A percentile compares a stretch with the other conserved stretches of the same genome.
Evolutionary conservation across 2,888 invertebrate genomes (phyloP).

Genomic region (Ctena decussata): DNA sequence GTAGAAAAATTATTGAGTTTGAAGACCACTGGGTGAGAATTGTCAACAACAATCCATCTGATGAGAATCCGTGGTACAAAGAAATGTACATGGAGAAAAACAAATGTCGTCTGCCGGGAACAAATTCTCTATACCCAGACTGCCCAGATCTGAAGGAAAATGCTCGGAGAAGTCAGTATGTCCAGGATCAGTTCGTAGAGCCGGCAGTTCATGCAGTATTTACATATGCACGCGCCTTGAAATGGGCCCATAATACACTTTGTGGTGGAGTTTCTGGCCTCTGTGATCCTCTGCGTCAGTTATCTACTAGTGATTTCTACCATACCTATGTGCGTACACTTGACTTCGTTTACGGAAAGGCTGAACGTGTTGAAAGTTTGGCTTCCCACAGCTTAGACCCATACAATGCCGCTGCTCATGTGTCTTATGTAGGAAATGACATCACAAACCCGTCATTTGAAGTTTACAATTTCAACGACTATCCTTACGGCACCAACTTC

Average conservation of each 20-base stretch:
- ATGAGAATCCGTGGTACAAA: conserved; percentile 82
- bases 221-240: conserved; percentile 81
- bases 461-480: conserved; percentile 82
- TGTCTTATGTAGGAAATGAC: conserved; percentile 77
- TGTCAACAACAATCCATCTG: conserved; percentile 69
- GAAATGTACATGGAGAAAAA: conserved; percentile 80
- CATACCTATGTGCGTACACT: conserved; percentile 77
- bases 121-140: conserved; percentile 36
- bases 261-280: conserved; percentile 75
- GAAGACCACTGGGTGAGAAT: conserved; percentile 84
- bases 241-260: conserved; percentile 73
- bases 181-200: conserved; percentile 82
- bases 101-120: conserved; percentile 73
- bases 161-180: conserved; percentile 67
- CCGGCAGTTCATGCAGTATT: conserved; percentile 83
- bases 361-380: conserved; percentile 81
- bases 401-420: conserved; percentile 76
- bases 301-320: conserved; percentile 76
- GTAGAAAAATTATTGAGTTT: conserved; percentile 82
- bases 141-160: conserved; percentile 58
- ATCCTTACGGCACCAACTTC: conserved; percentile 60
- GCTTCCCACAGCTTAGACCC: conserved; percentile 79
- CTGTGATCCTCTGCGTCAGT: conserved; percentile 68
- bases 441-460: conserved; percentile 77
- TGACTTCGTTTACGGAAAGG: conserved; percentile 78